Evolutionary conservation across 2,113 vertebrate species (phyloP).

Genomic region (Tautogolabrus adspersus): DNA sequence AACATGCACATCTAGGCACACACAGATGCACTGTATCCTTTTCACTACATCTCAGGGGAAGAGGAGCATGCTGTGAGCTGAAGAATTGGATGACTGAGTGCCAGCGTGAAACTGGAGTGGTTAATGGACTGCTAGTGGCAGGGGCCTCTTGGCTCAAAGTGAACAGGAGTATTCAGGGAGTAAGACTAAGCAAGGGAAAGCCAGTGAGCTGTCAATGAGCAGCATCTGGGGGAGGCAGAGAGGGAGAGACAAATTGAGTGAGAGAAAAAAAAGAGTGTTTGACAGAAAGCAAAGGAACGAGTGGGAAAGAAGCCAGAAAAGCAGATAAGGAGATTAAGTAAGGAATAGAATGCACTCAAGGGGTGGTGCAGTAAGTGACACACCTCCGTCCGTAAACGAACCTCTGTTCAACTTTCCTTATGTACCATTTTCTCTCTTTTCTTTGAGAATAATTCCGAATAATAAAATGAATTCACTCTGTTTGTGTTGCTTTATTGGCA

Average conservation of each 20-base stretch:
- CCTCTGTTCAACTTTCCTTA: too few relatives aligned
- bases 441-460: too few relatives aligned
- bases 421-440: too few relatives aligned
- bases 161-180: slow-evolving; percentile 51
- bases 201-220: slow-evolving; percentile 35
- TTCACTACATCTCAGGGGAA: slow-evolving; percentile 47
- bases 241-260: not conserved
- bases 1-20: not conserved
- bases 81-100: slow-evolving; percentile 59
- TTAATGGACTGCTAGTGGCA: slow-evolving; percentile 63
- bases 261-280: slow-evolving; percentile 2
- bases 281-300: slow-evolving; percentile 12
- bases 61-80: slow-evolving; percentile 45
- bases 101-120: slow-evolving; percentile 71
- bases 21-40: slow-evolving; percentile 25
- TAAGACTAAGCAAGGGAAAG: slow-evolving; percentile 26
- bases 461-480: too few relatives aligned
- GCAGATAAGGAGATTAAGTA: slow-evolving; percentile 32
- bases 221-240: not conserved
- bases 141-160: slow-evolving; percentile 55
- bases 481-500: too few relatives aligned
- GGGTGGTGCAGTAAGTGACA: not conserved
- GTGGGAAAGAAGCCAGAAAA: slow-evolving; percentile 8
- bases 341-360: not conserved
- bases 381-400: too few relatives aligned